Base-by-base conservation (phyloP, 2,797 vertebrate species). In the Sebastes diploproa region DNA sequence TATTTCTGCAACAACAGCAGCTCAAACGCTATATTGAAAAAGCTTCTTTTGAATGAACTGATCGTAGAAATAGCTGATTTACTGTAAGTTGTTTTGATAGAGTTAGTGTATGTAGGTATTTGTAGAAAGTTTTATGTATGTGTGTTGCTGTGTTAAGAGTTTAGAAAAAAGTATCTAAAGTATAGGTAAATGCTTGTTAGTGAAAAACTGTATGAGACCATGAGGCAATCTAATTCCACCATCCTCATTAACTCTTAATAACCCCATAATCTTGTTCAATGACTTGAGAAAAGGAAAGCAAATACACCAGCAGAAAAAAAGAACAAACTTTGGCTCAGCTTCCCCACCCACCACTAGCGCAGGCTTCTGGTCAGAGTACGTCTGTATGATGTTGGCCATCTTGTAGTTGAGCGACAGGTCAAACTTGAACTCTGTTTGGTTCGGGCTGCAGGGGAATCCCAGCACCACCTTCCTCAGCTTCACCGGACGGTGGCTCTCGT, bases 331-430 rank as follows among this genome's bases (percentile, higher is more conserved):
- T 55, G 29, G 4, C 13, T 38, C 7, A 11, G 20, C 29, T 25
- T 46, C 30, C 2, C 25, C 36, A 89, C 94, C 81, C 95, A 99
- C 98, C 97, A 99, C 98, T 80, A 99, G 95, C 9, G 97, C 89
- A 59, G 98, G 98, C 85, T 98, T 99, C 88, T 97, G 96, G 76
- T 99, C 96, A 2, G 98, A 98, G 89, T 99, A 99, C 0, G 96
- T 97, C 86, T 98, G 98, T 93, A 99, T 97, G 93, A 99, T 83
- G 88, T 93, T 95, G 83, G 97, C 95, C 85, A 99, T 96, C 95
- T 98, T 99, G 93, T 99, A 99, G 95, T 97, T 99, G 73, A 99
- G 98, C 5, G 96, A 96, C 89, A 99, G 94, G 82, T 99, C 98
- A 94, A 99, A 99, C 93, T 97, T 99, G 94, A 98, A 99, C 87